Evolutionary conservation across 2,888 invertebrate species (phyloP).

Genomic region (Aphodius sticticus): DNA sequence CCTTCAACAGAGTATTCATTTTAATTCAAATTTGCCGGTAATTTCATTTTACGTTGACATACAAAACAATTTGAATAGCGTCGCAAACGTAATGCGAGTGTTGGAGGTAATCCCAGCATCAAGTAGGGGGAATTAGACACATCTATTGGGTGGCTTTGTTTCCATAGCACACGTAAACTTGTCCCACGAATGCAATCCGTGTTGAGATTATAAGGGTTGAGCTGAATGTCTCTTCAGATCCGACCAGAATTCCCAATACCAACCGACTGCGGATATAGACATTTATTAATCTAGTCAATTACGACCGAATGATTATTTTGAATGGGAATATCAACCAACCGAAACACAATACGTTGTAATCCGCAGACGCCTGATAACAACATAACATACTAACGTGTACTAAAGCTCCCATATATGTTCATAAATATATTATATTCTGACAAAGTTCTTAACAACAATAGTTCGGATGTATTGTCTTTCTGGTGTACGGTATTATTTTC

Average conservation of each 20-base stretch:
- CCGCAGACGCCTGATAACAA: background rate
- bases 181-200: background rate
- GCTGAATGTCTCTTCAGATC: background rate
- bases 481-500: no score
- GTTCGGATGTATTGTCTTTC: no score
- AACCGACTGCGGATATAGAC: background rate
- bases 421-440: no score
- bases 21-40: background rate
- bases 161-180: background rate
- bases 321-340: background rate
- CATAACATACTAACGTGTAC: background rate
- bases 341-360: background rate
- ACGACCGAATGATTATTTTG: background rate
- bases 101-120: background rate
- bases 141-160: background rate
- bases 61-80: background rate
- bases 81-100: background rate
- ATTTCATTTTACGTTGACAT: background rate
- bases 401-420: no score
- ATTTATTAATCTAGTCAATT: background rate
- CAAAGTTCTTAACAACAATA: no score
- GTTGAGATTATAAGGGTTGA: slow-evolving; percentile 4
- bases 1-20: background rate
- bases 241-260: background rate
- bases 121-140: background rate